phyloP scores from a whole-genome alignment of 2,888 invertebrate genomes.

The Selenia dentaria region DNA sequence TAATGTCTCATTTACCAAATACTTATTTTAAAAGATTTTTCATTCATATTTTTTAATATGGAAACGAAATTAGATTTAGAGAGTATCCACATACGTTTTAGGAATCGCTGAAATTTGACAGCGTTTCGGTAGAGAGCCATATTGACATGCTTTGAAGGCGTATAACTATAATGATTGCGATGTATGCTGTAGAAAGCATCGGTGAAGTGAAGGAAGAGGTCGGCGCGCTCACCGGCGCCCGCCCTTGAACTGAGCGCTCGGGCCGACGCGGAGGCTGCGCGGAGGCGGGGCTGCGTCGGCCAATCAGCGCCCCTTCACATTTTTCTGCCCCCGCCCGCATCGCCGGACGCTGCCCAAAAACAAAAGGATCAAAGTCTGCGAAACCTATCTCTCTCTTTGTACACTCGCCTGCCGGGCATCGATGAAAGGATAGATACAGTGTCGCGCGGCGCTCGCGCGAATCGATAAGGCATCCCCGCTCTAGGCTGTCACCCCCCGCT shows the following conservation, averaged over 20 bases:
- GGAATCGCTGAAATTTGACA: too few species aligned
- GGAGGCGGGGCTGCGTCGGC: constrained; percentile 75
- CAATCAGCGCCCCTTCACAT: constrained; percentile 82
- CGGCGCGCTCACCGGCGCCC: constrained; percentile 67
- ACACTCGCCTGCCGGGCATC: constrained; percentile 80
- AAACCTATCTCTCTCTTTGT: constrained; percentile 85
- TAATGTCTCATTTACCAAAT: too few species aligned
- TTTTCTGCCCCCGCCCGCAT: constrained; percentile 83
- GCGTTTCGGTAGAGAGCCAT: too few species aligned
- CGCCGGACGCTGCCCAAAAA: constrained; percentile 85
- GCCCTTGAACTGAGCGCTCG: constrained; percentile 77
- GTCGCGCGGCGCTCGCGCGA: constrained; percentile 84
- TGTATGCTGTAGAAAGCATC: too few species aligned
- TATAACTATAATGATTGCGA: too few species aligned
- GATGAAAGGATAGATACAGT: constrained; percentile 84
- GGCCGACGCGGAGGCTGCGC: constrained; percentile 52
- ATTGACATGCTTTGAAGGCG: too few species aligned
- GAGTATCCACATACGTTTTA: too few species aligned
- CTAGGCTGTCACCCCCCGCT: constrained; percentile 54
- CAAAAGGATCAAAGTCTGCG: constrained; percentile 85
- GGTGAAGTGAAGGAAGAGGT: constrained; percentile 69
- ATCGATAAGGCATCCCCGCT: constrained; percentile 65
- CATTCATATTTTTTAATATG: too few species aligned
- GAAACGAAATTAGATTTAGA: too few species aligned
- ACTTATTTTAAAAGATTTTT: too few species aligned